These are phyloP conservation scores for Craseonycteris thonglongyai DNA, from an alignment of 2,113 vertebrate genomes.

Conservation along the genomic window DNA sequence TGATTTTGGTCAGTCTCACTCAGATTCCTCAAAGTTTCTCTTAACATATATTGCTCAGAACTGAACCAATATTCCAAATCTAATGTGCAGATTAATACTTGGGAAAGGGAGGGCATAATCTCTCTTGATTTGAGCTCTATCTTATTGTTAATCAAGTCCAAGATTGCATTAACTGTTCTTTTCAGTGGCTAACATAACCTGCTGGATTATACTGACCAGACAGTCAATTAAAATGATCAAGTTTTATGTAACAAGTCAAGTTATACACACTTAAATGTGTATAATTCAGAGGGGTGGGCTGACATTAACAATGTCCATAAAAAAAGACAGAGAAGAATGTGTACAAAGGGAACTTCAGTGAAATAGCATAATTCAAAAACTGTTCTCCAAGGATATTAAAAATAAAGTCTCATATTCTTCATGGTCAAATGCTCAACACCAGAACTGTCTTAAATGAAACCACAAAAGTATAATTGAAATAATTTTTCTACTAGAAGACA, in stretches of 20 bases:
- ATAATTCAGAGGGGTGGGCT: neutral
- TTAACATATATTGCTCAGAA: neutral
- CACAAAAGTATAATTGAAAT: neutral
- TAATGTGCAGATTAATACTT: neutral
- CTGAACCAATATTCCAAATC: neutral
- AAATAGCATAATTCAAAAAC: neutral
- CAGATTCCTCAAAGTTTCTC: slow-evolving; percentile 4
- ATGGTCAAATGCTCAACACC: neutral
- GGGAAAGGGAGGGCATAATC: neutral
- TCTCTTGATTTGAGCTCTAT: neutral
- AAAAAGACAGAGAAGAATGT: neutral
- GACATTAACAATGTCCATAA: neutral
- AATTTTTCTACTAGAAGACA: neutral
- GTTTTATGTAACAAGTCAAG: neutral
- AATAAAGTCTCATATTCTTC: neutral
- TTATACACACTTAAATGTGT: neutral
- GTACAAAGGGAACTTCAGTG: neutral
- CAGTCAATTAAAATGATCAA: neutral
- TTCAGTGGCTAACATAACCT: neutral
- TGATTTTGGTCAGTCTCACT: neutral
- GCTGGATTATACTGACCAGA: neutral
- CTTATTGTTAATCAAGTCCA: neutral
- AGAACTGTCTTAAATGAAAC: neutral
- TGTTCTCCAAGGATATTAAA: neutral
- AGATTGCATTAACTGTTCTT: neutral